These are phyloP conservation scores for Sebastes cheni DNA, from an alignment of 2,797 vertebrate species.

Conservation along the genomic window DNA sequence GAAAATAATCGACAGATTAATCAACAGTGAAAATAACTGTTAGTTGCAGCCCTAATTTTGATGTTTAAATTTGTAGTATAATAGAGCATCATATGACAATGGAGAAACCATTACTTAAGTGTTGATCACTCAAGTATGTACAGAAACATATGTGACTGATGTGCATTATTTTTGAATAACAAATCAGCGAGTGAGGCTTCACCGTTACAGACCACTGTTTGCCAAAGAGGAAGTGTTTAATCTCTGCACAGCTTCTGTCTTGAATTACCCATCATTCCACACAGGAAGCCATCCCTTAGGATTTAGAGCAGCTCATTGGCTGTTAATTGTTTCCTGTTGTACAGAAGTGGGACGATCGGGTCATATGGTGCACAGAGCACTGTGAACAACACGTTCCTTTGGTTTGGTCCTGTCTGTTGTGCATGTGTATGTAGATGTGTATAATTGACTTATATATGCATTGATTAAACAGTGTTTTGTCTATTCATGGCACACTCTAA, in stretches of 20 bases:
- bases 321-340: slow-evolving; percentile 81
- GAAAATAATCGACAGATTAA: too few relatives aligned
- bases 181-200: slow-evolving; percentile 40
- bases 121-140: neutral
- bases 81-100: neutral
- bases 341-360: slow-evolving; percentile 67
- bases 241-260: slow-evolving; percentile 73
- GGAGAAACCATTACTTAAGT: neutral
- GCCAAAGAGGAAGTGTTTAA: slow-evolving; percentile 76
- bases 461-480: slow-evolving; percentile 23
- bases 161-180: slow-evolving; percentile 33
- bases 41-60: too few relatives aligned
- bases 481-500: neutral
- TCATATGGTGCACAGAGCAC: slow-evolving; percentile 67
- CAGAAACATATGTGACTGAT: neutral
- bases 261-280: slow-evolving; percentile 79
- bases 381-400: slow-evolving; percentile 32
- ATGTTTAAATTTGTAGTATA: neutral
- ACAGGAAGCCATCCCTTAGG: slow-evolving; percentile 80
- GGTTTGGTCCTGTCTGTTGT: slow-evolving; percentile 35
- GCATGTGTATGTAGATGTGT: slow-evolving; percentile 20
- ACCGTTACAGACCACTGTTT: slow-evolving; percentile 47
- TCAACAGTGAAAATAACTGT: too few relatives aligned
- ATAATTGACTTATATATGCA: slow-evolving; percentile 2
- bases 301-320: slow-evolving; percentile 77